phyloP scores from a whole-genome alignment of 23 tunicate species.

The Styela clava region DNA sequence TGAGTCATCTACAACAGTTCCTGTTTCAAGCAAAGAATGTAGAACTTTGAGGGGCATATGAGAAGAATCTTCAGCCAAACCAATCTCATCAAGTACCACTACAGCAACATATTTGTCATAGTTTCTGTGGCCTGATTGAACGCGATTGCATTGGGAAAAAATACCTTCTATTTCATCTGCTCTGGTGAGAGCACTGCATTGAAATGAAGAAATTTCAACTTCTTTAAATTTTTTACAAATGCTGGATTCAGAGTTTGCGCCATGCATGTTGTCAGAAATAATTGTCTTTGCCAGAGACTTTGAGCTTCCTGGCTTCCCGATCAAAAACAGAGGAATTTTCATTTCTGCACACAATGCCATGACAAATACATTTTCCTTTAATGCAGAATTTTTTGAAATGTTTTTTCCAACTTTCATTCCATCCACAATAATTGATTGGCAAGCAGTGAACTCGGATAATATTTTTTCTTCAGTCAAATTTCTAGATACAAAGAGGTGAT shows the following conservation, averaged over 20 bases:
- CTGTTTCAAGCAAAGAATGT: constrained; percentile 49
- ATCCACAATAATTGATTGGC: constrained; percentile 44
- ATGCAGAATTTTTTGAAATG: constrained; percentile 53
- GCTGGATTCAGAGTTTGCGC: constrained; percentile 9
- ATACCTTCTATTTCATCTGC: constrained; percentile 56
- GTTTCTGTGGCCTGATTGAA: constrained; percentile 22
- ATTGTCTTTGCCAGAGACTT: constrained; percentile 64
- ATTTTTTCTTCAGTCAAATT: neutral
- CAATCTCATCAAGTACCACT: constrained; percentile 76
- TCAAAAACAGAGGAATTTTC: constrained; percentile 58
- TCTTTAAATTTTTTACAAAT: too few species aligned
- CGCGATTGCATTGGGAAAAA: constrained; percentile 41
- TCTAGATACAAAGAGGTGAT: neutral
- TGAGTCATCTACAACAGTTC: neutral
- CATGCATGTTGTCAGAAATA: constrained; percentile 42
- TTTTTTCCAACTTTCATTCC: constrained; percentile 23
- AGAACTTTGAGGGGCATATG: constrained; percentile 67
- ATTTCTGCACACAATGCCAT: constrained; percentile 56
- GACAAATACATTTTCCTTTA: constrained; percentile 60
- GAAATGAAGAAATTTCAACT: constrained; percentile 52
- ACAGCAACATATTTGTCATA: constrained; percentile 57
- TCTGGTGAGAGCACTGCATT: constrained; percentile 65
- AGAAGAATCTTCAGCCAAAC: constrained; percentile 72
- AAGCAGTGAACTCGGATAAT: constrained; percentile 15
- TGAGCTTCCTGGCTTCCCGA: constrained; percentile 78